Conservation (phyloP, 1,140 invertebrate genomes). For the Aphaenogaster floridana region DNA sequence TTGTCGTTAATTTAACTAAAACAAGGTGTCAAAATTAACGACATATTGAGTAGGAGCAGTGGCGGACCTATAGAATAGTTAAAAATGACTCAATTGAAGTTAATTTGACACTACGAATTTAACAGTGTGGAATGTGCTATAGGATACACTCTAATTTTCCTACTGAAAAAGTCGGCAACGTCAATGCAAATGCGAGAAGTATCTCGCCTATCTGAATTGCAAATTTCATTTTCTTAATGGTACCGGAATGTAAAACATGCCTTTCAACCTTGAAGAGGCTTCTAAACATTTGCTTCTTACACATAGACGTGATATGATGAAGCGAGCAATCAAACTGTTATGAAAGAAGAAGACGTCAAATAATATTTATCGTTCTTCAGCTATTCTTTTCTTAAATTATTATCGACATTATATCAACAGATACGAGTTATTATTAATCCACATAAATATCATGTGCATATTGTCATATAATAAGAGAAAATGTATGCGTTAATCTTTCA, state of each 20-base stretch:
- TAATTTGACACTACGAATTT: too few species aligned
- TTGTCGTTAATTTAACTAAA: too few species aligned
- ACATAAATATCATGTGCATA: neutral
- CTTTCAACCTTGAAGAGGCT: conserved; percentile 56
- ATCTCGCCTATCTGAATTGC: conserved; percentile 69
- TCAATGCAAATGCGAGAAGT: conserved; percentile 56
- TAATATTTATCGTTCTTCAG: neutral
- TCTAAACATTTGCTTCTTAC: conserved; percentile 45
- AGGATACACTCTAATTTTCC: conserved; percentile 22
- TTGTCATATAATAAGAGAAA: neutral
- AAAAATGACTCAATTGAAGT: too few species aligned
- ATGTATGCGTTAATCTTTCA: neutral
- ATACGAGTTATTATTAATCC: neutral
- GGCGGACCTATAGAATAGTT: too few species aligned
- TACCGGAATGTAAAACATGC: conserved; percentile 40
- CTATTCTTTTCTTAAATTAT: neutral
- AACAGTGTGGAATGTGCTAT: neutral
- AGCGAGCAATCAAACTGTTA: conserved; percentile 21
- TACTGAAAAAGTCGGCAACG: conserved; percentile 68
- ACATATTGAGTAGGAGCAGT: too few species aligned
- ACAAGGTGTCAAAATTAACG: too few species aligned
- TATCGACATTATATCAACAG: neutral
- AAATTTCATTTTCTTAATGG: conserved; percentile 76
- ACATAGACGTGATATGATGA: conserved; percentile 15
- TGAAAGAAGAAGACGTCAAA: neutral